A percentile compares a stretch with the other conserved stretches of the same genome.
phyloP scores from a whole-genome alignment of 2,888 invertebrate genomes.

The Drosophila birchii region DNA sequence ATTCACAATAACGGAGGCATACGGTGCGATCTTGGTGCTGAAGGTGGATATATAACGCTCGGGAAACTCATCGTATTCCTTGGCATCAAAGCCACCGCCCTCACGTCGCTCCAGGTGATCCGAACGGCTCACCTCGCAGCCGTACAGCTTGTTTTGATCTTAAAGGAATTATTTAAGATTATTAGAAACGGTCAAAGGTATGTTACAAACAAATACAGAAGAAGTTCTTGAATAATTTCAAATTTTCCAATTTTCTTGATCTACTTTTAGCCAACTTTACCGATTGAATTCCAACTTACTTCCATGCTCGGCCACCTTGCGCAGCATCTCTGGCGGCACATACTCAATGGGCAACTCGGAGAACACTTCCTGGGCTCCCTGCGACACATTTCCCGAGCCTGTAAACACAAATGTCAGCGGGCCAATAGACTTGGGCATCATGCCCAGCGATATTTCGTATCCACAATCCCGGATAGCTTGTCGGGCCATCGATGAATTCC shows the following conservation, averaged over 20 bases:
- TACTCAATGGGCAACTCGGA: slow-evolving; percentile 99
- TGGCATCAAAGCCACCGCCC: slow-evolving; percentile 95
- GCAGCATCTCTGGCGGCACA: slow-evolving; percentile 96
- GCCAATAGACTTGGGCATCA: slow-evolving; percentile 99
- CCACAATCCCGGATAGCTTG: slow-evolving; percentile 99
- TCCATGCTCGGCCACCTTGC: slow-evolving; percentile 98
- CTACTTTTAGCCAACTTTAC: too few relatives aligned
- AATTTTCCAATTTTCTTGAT: too few relatives aligned
- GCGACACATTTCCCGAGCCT: slow-evolving; percentile 98
- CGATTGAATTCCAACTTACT: slow-evolving; percentile 86
- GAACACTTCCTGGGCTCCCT: slow-evolving; percentile 96
- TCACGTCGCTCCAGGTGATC: slow-evolving; percentile 97
- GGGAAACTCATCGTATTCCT: slow-evolving; percentile 96
- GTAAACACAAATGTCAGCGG: slow-evolving; percentile 99
- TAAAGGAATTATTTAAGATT: not conserved
- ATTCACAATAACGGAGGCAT: slow-evolving; percentile 98
- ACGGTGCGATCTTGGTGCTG: slow-evolving; percentile 98
- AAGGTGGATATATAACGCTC: slow-evolving; percentile 98
- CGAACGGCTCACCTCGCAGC: slow-evolving; percentile 96
- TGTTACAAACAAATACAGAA: too few relatives aligned
- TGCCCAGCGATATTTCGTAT: slow-evolving; percentile 97
- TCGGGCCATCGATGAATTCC: slow-evolving; percentile 98
- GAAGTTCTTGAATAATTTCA: too few relatives aligned
- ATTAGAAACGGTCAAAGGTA: not conserved
- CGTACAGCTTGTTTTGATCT: slow-evolving; percentile 98